phyloP scores from a whole-genome alignment of 92 coral and sea anemone species.

The Palythoa grandis region DNA sequence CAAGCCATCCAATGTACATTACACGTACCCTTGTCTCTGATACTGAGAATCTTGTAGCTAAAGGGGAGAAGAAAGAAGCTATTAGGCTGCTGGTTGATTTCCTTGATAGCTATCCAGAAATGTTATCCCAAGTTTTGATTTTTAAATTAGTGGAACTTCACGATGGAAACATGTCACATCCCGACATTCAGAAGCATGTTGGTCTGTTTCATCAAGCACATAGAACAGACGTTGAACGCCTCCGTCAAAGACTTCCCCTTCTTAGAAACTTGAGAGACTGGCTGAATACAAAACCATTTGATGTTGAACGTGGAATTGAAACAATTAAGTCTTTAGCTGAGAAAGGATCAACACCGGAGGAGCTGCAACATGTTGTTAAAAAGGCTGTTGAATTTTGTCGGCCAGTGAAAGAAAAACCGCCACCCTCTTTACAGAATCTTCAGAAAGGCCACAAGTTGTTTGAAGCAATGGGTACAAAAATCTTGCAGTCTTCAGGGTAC shows the following conservation, averaged over 20 bases:
- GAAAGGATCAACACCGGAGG: constrained; percentile 59
- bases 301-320: constrained; percentile 55
- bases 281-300: constrained; percentile 34
- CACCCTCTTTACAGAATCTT: constrained; percentile 25
- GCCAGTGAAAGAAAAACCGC: constrained; percentile 14
- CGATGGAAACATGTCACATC: constrained; percentile 49
- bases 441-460: constrained; percentile 77
- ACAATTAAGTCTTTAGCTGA: constrained; percentile 53
- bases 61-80: constrained; percentile 70
- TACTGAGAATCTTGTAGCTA: constrained; percentile 64
- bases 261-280: constrained; percentile 52
- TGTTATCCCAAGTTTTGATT: constrained; percentile 42
- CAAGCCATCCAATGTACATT: constrained; percentile 76
- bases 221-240: neutral
- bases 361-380: constrained; percentile 48
- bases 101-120: constrained; percentile 37
- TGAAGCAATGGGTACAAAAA: constrained; percentile 67
- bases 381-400: constrained; percentile 39
- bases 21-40: constrained; percentile 53
- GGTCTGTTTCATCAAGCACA: constrained; percentile 12
- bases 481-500: constrained; percentile 51
- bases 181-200: constrained; percentile 43
- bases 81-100: constrained; percentile 46
- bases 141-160: constrained; percentile 60
- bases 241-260: constrained; percentile 50